Percentiles rank a stretch among this genome's conserved stretches.
Conservation (phyloP, 2,888 invertebrate species). For the Luperina testacea region DNA sequence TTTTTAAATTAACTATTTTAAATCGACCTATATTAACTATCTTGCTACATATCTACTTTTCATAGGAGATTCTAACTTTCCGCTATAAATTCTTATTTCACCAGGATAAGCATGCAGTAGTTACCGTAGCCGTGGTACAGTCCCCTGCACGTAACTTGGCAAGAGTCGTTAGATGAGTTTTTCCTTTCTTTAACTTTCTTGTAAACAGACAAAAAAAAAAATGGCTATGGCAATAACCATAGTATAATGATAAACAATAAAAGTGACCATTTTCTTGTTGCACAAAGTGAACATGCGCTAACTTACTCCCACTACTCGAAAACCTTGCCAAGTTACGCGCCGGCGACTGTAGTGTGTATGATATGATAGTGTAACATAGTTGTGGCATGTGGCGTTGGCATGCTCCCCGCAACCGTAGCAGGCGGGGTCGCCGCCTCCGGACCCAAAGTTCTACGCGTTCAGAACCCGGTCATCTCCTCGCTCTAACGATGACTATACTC, state of each 20-base stretch:
- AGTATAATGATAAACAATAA: no score
- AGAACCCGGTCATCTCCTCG: constrained; percentile 72
- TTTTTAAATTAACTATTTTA: neutral
- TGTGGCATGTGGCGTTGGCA: constrained; percentile 88
- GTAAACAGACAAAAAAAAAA: no score
- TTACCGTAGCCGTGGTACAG: constrained; percentile 70
- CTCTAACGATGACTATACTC: constrained; percentile 63
- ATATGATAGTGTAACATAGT: constrained; percentile 74
- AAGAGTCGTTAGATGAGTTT: no score
- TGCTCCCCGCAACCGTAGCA: constrained; percentile 84
- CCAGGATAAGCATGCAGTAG: constrained; percentile 76
- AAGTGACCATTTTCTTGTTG: no score
- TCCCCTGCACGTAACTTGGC: no score
- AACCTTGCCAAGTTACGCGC: no score
- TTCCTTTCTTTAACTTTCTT: no score
- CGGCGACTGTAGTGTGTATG: constrained; percentile 55
- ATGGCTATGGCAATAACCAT: no score
- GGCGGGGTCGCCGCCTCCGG: constrained; percentile 77
- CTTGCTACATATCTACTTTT: neutral
- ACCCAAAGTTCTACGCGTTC: constrained; percentile 76
- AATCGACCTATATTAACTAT: neutral
- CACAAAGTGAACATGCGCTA: no score
- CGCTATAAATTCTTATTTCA: constrained; percentile 59
- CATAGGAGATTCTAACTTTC: neutral
- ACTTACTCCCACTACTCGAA: no score